Evolutionary conservation across 2,797 vertebrate species (phyloP).

Genomic region (Decapterus maruadsi): DNA sequence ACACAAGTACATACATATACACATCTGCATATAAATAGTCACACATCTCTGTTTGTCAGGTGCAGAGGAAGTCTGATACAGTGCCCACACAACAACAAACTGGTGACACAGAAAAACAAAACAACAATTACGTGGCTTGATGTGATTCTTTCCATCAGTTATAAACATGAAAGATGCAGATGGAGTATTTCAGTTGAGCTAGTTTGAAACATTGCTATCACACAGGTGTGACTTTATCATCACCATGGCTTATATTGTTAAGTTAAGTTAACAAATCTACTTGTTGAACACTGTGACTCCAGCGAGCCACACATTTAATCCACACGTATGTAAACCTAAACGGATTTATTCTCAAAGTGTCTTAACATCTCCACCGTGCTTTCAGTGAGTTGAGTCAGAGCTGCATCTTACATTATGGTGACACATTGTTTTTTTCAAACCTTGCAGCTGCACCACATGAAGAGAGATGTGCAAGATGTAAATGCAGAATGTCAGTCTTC

Average conservation of each 20-base stretch:
- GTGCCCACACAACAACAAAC: constrained; percentile 69
- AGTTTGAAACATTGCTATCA: constrained; percentile 2
- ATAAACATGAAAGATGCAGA: constrained; percentile 24
- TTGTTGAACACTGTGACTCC: background rate
- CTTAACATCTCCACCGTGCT: background rate
- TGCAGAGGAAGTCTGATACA: constrained; percentile 55
- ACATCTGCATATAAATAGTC: constrained; percentile 8
- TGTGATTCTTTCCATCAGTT: constrained; percentile 47
- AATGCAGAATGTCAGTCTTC: background rate
- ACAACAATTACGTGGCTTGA: constrained; percentile 10
- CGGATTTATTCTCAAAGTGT: background rate
- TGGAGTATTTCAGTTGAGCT: constrained; percentile 19
- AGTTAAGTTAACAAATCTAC: background rate
- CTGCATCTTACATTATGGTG: background rate
- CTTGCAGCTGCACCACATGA: background rate
- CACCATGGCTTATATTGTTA: background rate
- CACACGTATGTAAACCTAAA: background rate
- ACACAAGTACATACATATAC: background rate
- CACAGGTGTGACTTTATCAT: constrained; percentile 13
- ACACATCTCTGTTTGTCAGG: constrained; percentile 71
- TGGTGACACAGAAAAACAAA: constrained; percentile 42
- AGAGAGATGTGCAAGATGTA: constrained; percentile 22
- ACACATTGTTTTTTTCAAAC: constrained; percentile 2
- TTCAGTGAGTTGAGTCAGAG: constrained; percentile 12
- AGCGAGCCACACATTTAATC: background rate